A percentile compares a stretch with the other conserved stretches of the same genome.
phyloP scores from a whole-genome alignment of 2,113 vertebrate genomes.

The Albula glossodonta region DNA sequence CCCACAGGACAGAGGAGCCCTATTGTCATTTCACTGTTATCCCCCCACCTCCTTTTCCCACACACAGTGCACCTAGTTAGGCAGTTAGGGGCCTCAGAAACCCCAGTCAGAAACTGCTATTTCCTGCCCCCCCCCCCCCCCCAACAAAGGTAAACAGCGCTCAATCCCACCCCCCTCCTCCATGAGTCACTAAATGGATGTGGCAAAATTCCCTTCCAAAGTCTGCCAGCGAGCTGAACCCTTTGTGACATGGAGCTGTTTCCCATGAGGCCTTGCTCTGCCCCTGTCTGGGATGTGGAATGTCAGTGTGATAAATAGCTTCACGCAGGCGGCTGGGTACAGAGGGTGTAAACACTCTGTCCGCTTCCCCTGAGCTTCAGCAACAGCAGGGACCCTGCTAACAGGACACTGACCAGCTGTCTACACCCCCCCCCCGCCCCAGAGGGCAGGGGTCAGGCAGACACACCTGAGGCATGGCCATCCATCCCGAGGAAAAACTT shows the following conservation, averaged over 20 bases:
- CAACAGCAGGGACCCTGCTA: neutral
- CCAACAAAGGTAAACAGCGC: conserved; percentile 51
- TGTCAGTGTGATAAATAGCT: conserved; percentile 47
- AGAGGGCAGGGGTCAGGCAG: neutral
- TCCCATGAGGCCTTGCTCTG: conserved; percentile 39
- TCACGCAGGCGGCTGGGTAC: conserved; percentile 31
- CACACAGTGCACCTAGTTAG: neutral
- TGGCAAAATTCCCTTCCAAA: neutral
- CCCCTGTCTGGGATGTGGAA: conserved; percentile 46
- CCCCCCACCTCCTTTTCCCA: neutral
- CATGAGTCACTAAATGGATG: neutral
- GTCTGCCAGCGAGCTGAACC: neutral
- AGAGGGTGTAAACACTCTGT: conserved; percentile 10
- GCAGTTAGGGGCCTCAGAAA: conserved; percentile 22
- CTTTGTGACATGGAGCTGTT: conserved; percentile 36
- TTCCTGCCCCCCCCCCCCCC: conserved; percentile 54
- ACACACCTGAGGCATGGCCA: too few species aligned
- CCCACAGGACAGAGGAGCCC: neutral
- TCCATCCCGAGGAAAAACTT: too few species aligned
- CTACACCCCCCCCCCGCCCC: neutral
- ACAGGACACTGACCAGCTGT: neutral
- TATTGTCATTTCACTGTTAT: neutral
- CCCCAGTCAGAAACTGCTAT: conserved; percentile 49
- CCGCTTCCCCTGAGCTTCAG: neutral
- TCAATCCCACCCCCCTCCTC: neutral